phyloP scores from a whole-genome alignment of 2,797 vertebrate species.

The Gephyroberyx darwinii region DNA sequence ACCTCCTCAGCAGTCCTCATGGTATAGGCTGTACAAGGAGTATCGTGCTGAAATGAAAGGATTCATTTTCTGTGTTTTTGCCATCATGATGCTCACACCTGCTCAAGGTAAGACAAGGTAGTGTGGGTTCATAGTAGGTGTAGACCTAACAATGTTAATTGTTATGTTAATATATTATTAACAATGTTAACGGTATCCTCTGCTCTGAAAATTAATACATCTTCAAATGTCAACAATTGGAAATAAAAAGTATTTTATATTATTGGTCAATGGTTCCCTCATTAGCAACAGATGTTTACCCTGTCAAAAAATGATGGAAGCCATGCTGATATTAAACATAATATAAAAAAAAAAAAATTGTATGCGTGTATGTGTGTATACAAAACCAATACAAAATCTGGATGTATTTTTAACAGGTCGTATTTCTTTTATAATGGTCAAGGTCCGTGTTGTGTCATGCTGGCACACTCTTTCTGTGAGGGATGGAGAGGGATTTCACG shows the following conservation, averaged over 20 bases:
- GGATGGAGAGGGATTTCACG: neutral
- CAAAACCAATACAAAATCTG: too few species aligned
- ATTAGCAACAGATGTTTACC: neutral
- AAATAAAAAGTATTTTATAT: neutral
- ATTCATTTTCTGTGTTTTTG: constrained; percentile 63
- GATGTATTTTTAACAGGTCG: neutral
- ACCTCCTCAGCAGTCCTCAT: constrained; percentile 28
- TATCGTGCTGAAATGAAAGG: constrained; percentile 61
- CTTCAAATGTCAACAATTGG: neutral
- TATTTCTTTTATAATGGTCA: neutral
- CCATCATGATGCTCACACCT: constrained; percentile 49
- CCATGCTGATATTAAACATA: too few species aligned
- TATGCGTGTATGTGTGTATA: too few species aligned
- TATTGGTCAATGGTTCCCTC: neutral
- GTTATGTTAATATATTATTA: too few species aligned
- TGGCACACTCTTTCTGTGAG: neutral
- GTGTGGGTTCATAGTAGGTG: neutral
- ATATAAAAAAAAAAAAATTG: too few species aligned
- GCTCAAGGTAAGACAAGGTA: constrained; percentile 63
- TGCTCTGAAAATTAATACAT: neutral
- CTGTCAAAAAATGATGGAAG: too few species aligned
- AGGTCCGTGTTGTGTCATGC: neutral
- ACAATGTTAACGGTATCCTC: neutral
- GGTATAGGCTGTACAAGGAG: constrained; percentile 39
- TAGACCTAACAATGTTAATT: neutral